phyloP scores from a whole-genome alignment of 2,888 invertebrate genomes.

The Eupithecia inturbata region DNA sequence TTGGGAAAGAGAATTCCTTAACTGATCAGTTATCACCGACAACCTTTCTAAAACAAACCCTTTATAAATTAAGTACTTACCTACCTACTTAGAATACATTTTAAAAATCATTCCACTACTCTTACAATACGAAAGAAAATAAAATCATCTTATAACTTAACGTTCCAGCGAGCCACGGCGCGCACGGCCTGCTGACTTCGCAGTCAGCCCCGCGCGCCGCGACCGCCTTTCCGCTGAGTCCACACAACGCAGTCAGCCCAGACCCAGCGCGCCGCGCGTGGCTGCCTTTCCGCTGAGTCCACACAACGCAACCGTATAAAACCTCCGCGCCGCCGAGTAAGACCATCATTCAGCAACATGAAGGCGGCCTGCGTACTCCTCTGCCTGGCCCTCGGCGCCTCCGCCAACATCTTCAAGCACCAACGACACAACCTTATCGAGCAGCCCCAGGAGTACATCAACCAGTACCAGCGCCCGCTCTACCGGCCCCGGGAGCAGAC shows the following conservation, averaged over 20 bases:
- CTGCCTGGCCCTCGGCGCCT: slow-evolving; percentile 66
- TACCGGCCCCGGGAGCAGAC: slow-evolving; percentile 44
- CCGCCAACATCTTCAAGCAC: slow-evolving; percentile 68
- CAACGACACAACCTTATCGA: slow-evolving; percentile 54
- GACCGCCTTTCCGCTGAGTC: slow-evolving; percentile 49
- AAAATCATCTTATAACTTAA: neutral
- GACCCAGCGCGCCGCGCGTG: too few relatives aligned
- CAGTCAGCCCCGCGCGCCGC: slow-evolving; percentile 36
- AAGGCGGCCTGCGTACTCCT: slow-evolving; percentile 68
- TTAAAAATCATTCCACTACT: neutral
- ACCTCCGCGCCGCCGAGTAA: slow-evolving; percentile 34
- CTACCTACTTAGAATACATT: neutral
- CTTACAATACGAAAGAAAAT: neutral
- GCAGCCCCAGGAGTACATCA: slow-evolving; percentile 57
- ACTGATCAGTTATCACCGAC: too few relatives aligned
- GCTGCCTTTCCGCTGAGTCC: slow-evolving; percentile 49
- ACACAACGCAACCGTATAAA: slow-evolving; percentile 57
- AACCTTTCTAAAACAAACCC: too few relatives aligned
- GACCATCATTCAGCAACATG: slow-evolving; percentile 64
- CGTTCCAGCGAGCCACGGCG: neutral
- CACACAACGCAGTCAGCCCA: slow-evolving; percentile 45
- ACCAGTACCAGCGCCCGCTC: slow-evolving; percentile 49
- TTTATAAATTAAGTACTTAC: too few relatives aligned
- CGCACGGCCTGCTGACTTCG: slow-evolving; percentile 41
- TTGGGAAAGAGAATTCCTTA: too few relatives aligned